These are phyloP conservation scores for Meloidogyne hapla DNA, from an alignment of 1,140 invertebrate genomes.

Conservation along the genomic window DNA sequence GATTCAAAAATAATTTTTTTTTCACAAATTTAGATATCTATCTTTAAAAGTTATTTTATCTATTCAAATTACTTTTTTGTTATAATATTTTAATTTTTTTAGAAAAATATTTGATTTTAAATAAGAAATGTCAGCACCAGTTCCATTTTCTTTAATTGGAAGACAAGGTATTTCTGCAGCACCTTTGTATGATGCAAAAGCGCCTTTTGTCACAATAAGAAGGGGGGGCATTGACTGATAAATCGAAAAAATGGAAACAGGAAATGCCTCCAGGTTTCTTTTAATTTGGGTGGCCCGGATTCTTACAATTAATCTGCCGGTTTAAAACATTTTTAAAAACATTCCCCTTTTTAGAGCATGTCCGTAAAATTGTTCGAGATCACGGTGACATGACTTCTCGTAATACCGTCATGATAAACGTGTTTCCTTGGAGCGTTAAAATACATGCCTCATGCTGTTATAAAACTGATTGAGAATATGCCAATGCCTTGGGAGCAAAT, in stretches of 20 bases:
- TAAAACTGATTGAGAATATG: constrained; percentile 99
- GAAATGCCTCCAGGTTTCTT: constrained; percentile 84
- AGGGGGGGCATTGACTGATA: neutral
- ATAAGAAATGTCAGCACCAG: constrained; percentile 10
- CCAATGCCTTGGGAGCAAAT: constrained; percentile 99
- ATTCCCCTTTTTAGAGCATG: constrained; percentile 76
- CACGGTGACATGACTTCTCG: constrained; percentile 99
- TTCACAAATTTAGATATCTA: too few species aligned
- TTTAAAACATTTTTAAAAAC: too few species aligned
- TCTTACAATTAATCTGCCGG: too few species aligned
- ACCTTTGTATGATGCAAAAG: neutral
- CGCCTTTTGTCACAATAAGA: constrained; percentile 20
- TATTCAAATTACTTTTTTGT: too few species aligned
- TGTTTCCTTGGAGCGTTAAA: constrained; percentile 92
- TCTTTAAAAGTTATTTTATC: too few species aligned
- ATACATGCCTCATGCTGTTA: constrained; percentile 99
- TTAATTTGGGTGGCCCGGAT: too few species aligned
- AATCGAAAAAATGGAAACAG: constrained; percentile 64
- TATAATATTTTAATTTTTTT: neutral
- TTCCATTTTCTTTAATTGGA: constrained; percentile 15
- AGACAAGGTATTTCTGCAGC: constrained; percentile 18
- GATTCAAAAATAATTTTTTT: too few species aligned
- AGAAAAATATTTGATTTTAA: neutral
- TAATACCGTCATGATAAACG: constrained; percentile 96
- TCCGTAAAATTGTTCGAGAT: constrained; percentile 96